phyloP scores from a whole-genome alignment of 2,797 vertebrate species.

The Carcharodon carcharias region DNA sequence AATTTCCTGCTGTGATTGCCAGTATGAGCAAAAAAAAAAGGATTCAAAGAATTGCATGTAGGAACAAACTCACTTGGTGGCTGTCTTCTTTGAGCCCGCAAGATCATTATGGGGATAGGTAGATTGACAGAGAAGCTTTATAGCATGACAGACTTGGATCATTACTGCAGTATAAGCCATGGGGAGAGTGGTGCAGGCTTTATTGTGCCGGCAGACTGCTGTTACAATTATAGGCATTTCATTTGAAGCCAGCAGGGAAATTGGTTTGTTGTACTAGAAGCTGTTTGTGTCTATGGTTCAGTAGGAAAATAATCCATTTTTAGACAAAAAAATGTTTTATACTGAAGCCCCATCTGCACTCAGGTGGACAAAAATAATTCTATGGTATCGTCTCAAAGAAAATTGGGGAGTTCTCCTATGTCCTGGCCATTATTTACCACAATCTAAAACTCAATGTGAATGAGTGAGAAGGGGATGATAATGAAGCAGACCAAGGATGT shows the following conservation, averaged over 20 bases:
- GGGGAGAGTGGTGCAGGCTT: neutral
- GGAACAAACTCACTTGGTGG: neutral
- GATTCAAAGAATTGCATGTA: neutral
- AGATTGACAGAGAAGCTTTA: conserved; percentile 6
- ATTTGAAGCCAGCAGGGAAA: neutral
- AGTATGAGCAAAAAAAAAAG: neutral
- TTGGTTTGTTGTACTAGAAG: neutral
- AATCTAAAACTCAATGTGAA: neutral
- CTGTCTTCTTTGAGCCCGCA: too few species aligned
- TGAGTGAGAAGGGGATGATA: neutral
- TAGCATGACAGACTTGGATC: neutral
- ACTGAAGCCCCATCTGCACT: neutral
- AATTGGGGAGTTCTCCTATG: neutral
- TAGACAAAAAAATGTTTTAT: neutral
- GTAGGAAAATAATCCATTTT: neutral
- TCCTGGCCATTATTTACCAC: neutral
- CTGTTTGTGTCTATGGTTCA: neutral
- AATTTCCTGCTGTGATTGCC: neutral
- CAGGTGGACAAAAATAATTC: neutral
- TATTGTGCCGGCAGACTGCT: neutral
- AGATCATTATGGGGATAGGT: neutral
- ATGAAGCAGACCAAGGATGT: neutral
- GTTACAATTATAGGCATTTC: neutral
- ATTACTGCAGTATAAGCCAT: neutral
- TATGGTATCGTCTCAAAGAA: neutral